Base-by-base conservation (phyloP, 2,797 vertebrate genomes). In the Anableps anableps region DNA sequence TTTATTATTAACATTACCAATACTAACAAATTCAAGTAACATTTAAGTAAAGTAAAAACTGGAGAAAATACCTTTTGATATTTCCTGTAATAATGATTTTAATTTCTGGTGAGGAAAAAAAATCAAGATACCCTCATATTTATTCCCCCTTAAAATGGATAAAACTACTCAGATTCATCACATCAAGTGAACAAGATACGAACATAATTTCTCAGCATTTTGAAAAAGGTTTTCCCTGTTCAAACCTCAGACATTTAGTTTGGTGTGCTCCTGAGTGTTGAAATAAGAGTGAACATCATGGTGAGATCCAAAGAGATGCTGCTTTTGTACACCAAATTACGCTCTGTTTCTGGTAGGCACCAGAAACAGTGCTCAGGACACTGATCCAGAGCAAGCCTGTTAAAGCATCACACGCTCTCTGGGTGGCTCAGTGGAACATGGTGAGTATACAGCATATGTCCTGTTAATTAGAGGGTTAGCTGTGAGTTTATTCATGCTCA, bases 311-410 rank as follows among this genome's bases (percentile, higher is more conserved):
- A 8, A 85, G 82, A 83, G 78, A 78, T 77, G 83, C 71, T 74
- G 53, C 75, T 76, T 85, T 78, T 80, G 58, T 53, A 74, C 19
- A 84, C 58, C 7, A 13, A 45, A 41, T 41, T 31, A 68, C 68
- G 83, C 83, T 78, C 29, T 58, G 48, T 77, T 53, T 66, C 84
- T 31, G 66, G 62, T 34, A 70, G 72, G 31, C 78, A 60, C 72
- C 58, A 76, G 86, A 80, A 85, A 83, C 74, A 70, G 38, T 82
- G 47, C 66, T 74, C 45, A 29, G 43, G 83, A 70, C 36, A 11
- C 17, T 84, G 89, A 89, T 89, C 60, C 70, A 45, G 68, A 88
- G 77, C 88, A 88, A 86, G 80, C 81, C 71, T 82, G 77, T 81
- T 83, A 71, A 88, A 48, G 83, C 80, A 19, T 74, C 8, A 3